Base-by-base conservation (phyloP, 2,113 vertebrate species). In the Tenebrosternarchus preto region DNA sequence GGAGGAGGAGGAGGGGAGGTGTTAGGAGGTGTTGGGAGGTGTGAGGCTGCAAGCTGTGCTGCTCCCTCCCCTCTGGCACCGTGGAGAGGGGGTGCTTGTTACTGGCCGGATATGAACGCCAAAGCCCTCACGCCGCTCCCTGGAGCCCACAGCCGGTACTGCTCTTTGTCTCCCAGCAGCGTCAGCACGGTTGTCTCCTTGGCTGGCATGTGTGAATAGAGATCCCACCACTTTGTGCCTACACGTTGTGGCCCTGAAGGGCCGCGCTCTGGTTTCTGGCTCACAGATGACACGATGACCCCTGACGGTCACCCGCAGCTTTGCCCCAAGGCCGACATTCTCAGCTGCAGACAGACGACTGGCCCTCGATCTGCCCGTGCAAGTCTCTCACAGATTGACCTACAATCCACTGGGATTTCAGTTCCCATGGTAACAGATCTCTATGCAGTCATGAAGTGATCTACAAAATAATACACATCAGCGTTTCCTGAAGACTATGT, bases 341-440 rank as follows among this genome's bases (percentile, higher is more conserved):
- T 84, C 79, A 78, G 79, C 75, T 66, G 77, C 81, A 85, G 78
- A 78, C 78, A 75, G 69, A 81, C 78, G n/a, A 66, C 77, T 64
- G 78, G 31, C 70, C 69, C 78, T 78, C 81, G 50, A 63, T 80
- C 81, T 80, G 73, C 84, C 76, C 71, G 80, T 78, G 76, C 82
- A 81, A 78, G 76, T 73, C 76, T 82, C 80, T 61, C 73, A 53
- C 61, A 84, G 85, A 86, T 84, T 86, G 85, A 86, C 85, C 85
- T 73, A 86, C 80, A 86, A 86, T 86, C 85, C 85, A 82, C 66
- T 80, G 76, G 82, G 85, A 82, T 84, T 80, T 82, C 85, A 80
- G 85, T 86, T 86, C 80, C 85, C 85, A 86, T 86, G 82, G 85
- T 74, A 84, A 86, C 85, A 76, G 72, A 79, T 83, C 80, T 86